Evolutionary conservation across 2,797 vertebrate species (phyloP).

Genomic region (Antrozous pallidus): DNA sequence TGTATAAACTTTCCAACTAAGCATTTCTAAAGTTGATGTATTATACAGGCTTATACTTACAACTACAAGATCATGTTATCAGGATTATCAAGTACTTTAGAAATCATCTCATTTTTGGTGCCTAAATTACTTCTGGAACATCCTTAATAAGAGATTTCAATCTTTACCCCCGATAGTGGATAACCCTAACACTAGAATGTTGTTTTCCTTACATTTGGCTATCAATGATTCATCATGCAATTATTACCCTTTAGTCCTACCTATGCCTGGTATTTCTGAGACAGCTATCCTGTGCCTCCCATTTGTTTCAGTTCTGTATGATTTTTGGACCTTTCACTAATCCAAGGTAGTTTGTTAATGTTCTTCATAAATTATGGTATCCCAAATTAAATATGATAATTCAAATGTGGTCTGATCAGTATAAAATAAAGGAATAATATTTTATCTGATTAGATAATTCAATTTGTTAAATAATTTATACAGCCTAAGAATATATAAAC

Average conservation of each 20-base stretch:
- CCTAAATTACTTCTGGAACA: background rate
- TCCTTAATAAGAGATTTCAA: background rate
- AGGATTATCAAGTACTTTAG: constrained; percentile 18
- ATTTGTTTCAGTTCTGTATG: background rate
- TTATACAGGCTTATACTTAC: background rate
- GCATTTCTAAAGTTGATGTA: background rate
- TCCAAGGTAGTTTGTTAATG: constrained; percentile 12
- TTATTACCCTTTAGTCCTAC: background rate
- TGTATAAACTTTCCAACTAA: constrained; percentile 35
- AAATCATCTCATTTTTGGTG: constrained; percentile 14
- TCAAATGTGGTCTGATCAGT: constrained; percentile 1
- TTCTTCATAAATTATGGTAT: constrained; percentile 26
- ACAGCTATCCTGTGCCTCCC: background rate
- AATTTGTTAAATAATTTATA: constrained; percentile 18
- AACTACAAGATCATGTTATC: background rate
- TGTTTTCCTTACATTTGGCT: background rate
- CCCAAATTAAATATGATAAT: constrained; percentile 27
- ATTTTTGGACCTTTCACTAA: background rate
- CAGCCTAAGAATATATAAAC: background rate
- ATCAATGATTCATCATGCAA: background rate
- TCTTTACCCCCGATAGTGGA: background rate
- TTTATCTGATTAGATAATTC: constrained; percentile 5
- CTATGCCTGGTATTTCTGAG: background rate
- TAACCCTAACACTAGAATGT: constrained; percentile 5
- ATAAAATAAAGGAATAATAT: constrained; percentile 11